Evolutionary conservation across 2,888 invertebrate genomes (phyloP).

Genomic region (Lathronympha strigana): DNA sequence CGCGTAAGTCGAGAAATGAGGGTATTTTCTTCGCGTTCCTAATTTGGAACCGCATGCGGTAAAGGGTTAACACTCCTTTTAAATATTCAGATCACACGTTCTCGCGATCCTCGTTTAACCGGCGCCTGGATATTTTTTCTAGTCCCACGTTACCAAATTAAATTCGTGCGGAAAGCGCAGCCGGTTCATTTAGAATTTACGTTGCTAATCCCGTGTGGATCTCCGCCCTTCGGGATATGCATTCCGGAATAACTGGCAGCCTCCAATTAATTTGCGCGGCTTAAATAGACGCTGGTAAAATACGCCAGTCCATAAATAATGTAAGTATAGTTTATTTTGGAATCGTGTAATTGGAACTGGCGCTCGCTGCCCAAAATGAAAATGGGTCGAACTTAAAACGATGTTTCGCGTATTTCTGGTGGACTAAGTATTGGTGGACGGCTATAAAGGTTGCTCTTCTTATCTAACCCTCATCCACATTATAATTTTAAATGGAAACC

Average conservation of each 20-base stretch:
- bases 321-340: background rate
- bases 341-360: background rate
- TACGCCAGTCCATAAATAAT: conserved; percentile 10
- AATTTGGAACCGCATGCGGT: too few species aligned
- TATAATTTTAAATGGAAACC: too few species aligned
- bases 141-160: conserved; percentile 30
- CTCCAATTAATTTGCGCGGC: conserved; percentile 32
- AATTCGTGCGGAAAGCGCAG: conserved; percentile 36
- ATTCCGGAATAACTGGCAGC: conserved; percentile 38
- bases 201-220: conserved; percentile 43
- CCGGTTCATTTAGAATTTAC: conserved; percentile 45
- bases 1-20: too few species aligned
- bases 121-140: conserved; percentile 27
- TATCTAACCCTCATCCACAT: too few species aligned
- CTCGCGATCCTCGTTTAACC: conserved; percentile 8
- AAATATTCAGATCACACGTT: conserved; percentile 18
- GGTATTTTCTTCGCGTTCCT: too few species aligned
- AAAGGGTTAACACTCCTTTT: conserved; percentile 13
- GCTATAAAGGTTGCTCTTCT: too few species aligned
- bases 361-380: background rate
- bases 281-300: conserved; percentile 19
- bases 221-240: conserved; percentile 41
- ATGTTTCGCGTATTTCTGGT: too few species aligned
- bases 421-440: too few species aligned
- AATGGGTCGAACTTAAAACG: too few species aligned